phyloP scores from a whole-genome alignment of 1,140 invertebrate genomes.

The Ceratoteleas bidentatus region DNA sequence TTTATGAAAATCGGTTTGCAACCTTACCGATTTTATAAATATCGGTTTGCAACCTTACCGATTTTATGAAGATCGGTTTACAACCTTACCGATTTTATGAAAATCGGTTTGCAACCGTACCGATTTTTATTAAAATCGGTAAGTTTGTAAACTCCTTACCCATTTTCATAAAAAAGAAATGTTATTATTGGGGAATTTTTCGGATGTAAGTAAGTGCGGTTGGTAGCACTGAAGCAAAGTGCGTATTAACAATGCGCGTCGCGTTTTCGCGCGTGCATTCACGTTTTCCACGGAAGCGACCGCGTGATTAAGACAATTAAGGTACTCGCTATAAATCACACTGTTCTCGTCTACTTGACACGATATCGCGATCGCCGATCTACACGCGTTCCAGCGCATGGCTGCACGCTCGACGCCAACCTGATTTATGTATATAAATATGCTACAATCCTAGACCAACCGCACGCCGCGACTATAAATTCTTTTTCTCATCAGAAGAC shows the following conservation, averaged over 20 bases:
- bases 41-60: no score
- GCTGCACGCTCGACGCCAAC: slow-evolving; percentile 71
- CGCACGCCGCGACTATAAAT: slow-evolving; percentile 46
- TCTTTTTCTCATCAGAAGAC: slow-evolving; percentile 17
- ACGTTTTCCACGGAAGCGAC: slow-evolving; percentile 76
- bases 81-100: no score
- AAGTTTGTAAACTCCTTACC: no score
- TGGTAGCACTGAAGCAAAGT: slow-evolving; percentile 36
- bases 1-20: background rate
- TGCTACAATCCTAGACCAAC: slow-evolving; percentile 53
- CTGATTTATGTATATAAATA: slow-evolving; percentile 70
- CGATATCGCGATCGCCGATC: slow-evolving; percentile 73
- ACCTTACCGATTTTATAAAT: no score
- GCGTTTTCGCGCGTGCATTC: slow-evolving; percentile 52
- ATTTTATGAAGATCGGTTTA: no score
- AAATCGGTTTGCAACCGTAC: no score
- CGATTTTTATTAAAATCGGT: no score
- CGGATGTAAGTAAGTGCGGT: background rate
- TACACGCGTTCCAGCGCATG: slow-evolving; percentile 72
- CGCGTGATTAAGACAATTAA: slow-evolving; percentile 79
- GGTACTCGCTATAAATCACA: slow-evolving; percentile 77
- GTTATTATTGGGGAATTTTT: no score
- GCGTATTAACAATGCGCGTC: slow-evolving; percentile 25
- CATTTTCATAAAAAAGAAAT: no score
- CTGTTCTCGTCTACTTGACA: slow-evolving; percentile 74